A percentile compares a stretch with the other conserved stretches of the same genome.
phyloP scores from a whole-genome alignment of 2,113 vertebrate species.

The Choloepus hoffmanni region DNA sequence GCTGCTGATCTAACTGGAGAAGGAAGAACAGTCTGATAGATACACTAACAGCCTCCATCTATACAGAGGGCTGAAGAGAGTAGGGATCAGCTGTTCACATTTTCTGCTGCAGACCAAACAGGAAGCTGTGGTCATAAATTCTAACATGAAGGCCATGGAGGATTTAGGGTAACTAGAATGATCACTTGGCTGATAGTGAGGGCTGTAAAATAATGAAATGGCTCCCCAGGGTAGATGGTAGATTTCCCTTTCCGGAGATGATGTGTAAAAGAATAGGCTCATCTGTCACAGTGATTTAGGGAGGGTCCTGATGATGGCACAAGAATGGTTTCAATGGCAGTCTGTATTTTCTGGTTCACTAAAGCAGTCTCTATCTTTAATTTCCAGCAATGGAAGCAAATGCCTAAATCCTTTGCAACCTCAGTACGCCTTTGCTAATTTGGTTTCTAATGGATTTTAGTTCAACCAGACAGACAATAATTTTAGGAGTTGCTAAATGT shows the following conservation, averaged over 20 bases:
- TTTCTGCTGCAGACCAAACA: not conserved
- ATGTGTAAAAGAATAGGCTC: not conserved
- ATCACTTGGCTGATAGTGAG: constrained; percentile 62
- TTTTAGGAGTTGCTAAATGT: constrained; percentile 19
- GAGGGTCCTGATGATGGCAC: rapidly evolving
- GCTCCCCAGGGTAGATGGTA: constrained; percentile 41
- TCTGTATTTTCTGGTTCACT: constrained; percentile 1
- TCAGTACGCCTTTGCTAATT: constrained; percentile 31
- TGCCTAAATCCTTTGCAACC: not conserved
- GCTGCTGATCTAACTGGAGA: not conserved
- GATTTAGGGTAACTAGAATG: constrained; percentile 72
- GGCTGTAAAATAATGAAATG: constrained; percentile 60
- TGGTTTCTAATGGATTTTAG: constrained; percentile 36
- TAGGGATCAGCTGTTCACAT: not conserved
- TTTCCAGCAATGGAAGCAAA: constrained; percentile 23
- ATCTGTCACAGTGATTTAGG: not conserved
- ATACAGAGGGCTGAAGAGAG: not conserved
- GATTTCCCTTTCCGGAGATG: constrained; percentile 39
- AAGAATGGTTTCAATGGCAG: not conserved
- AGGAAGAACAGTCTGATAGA: not conserved
- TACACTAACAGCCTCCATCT: constrained; percentile 19
- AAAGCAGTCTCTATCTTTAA: not conserved
- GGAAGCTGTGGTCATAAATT: constrained; percentile 44
- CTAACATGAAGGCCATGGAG: constrained; percentile 59
- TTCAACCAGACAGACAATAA: constrained; percentile 44